Evolutionary conservation across 2,888 invertebrate genomes (phyloP).

Genomic region (Tetrapedia diversipes): DNA sequence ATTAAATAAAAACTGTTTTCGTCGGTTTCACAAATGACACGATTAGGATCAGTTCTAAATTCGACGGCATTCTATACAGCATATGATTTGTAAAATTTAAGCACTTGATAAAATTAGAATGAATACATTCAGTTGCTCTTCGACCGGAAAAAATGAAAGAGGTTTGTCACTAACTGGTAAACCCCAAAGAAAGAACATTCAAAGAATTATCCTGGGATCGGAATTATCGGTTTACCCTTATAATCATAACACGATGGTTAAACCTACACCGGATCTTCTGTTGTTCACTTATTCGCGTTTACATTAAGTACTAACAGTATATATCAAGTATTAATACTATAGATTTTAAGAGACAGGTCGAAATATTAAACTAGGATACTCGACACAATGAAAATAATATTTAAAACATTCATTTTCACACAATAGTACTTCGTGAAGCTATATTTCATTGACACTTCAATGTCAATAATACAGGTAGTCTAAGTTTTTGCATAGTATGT

Average conservation of each 20-base stretch:
- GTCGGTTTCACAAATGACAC: too few species aligned
- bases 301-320: too few species aligned
- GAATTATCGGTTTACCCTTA: not conserved
- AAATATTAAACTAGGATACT: too few species aligned
- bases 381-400: too few species aligned
- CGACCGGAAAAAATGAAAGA: not conserved
- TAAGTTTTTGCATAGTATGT: conserved; percentile 56
- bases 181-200: not conserved
- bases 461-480: too few species aligned
- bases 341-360: too few species aligned
- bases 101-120: not conserved
- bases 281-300: too few species aligned
- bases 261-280: too few species aligned
- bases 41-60: not conserved
- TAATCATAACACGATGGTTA: not conserved
- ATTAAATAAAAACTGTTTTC: not conserved
- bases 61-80: not conserved
- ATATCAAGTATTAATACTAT: too few species aligned
- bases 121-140: not conserved
- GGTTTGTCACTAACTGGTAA: not conserved
- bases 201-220: not conserved
- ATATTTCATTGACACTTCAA: not conserved
- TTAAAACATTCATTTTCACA: too few species aligned
- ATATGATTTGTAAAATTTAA: not conserved
- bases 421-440: too few species aligned